Evolutionary conservation across 92 coral and sea anemone species (phyloP).

Genomic region (Epizoanthus ramosus): DNA sequence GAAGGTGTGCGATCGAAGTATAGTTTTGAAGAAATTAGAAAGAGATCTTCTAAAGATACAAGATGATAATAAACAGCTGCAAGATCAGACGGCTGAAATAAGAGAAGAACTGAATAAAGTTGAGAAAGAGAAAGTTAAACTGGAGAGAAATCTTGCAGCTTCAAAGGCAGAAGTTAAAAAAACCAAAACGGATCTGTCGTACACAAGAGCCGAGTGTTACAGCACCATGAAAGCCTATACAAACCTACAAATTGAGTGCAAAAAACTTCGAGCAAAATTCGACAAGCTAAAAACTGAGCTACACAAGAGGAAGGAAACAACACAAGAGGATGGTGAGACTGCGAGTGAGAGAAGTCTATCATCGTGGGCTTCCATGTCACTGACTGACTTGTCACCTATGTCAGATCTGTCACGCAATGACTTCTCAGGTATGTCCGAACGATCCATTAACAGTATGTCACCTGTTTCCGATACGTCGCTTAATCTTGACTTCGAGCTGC

Average conservation of each 20-base stretch:
- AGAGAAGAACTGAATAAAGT: constrained; percentile 74
- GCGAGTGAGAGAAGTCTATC: constrained; percentile 27
- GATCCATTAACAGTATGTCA: constrained; percentile 16
- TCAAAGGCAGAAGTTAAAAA: constrained; percentile 79
- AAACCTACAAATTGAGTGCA: constrained; percentile 80
- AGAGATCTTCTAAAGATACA: constrained; percentile 62
- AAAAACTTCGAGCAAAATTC: constrained; percentile 72
- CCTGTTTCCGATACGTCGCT: constrained; percentile 25
- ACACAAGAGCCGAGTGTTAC: constrained; percentile 72
- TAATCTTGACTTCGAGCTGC: constrained; percentile 9
- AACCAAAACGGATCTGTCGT: constrained; percentile 70
- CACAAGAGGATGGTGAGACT: constrained; percentile 14
- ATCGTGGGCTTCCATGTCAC: constrained; percentile 36
- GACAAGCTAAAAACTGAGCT: constrained; percentile 55
- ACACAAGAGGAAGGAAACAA: neutral
- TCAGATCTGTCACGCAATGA: constrained; percentile 29
- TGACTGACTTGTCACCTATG: constrained; percentile 25
- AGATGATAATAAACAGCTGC: constrained; percentile 73
- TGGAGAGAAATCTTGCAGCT: constrained; percentile 76
- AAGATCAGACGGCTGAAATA: constrained; percentile 57
- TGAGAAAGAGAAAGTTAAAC: constrained; percentile 75
- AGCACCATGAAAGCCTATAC: constrained; percentile 79
- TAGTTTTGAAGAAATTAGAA: constrained; percentile 71
- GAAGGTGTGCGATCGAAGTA: constrained; percentile 73
- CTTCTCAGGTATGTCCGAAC: constrained; percentile 9